Base-by-base conservation (phyloP, 2,113 vertebrate genomes). In the Nibea coibor region DNA sequence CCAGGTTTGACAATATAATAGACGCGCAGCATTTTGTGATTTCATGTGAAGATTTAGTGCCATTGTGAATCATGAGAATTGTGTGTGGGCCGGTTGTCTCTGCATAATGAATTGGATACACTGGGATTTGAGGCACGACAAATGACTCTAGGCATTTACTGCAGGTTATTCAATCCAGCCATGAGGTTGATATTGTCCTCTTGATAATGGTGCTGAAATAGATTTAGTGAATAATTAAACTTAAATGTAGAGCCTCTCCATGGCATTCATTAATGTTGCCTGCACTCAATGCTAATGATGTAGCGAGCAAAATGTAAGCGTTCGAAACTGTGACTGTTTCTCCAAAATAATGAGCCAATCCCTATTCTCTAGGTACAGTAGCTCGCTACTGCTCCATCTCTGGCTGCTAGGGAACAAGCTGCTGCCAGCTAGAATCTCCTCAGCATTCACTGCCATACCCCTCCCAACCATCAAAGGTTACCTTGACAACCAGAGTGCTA, bases 401-500 rank as follows among this genome's bases (percentile, higher is more conserved):
- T 76, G 81, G 90, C 90, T 93, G 91, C 91, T 86, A 88, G 87
- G 89, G 85, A 92, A 90, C 80, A 45, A 87, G 75, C 79, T 73
- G 88, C 81, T 75, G 88, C 81, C 80, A 78, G 85, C 72, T 35
- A 61, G 43, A 81, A 31, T 82, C 87, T 93, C 86, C 84, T 93
- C 91, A 85, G 84, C 82, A 93, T 91, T 91, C 88, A 88, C 82
- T 47, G 74, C 87, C 89, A 88, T 89, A 79, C 91, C 87, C 90
- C 90, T 88, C 79, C 87, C 87, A 87, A 81, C 89, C 79, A 88
- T 92, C 90, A 92, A 90, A 91, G 84, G 92, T 94, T 93, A 89
- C 93, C 93, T 84, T 92, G 93, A 88, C 92, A 93, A 93, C 92
- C 89, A 83, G 90, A 92, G 93, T 92, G 93, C 92, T 92, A 94